Conservation (phyloP, 1,140 invertebrate genomes). For the Gonatopus flavifemur region DNA sequence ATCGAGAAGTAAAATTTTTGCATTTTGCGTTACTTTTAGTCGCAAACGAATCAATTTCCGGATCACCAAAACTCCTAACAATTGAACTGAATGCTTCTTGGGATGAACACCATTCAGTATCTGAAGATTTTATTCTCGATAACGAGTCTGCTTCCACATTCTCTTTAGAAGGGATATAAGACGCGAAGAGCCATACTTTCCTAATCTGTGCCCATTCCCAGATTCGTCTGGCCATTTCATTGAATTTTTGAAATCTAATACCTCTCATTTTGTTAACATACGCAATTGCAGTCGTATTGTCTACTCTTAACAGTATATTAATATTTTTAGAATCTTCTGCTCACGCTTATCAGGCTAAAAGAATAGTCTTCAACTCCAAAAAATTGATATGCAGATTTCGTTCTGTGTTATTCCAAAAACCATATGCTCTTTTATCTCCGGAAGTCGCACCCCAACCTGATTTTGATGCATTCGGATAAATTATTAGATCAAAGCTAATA, state of each 20-base stretch:
- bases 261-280: conserved; percentile 16
- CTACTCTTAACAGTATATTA: conserved; percentile 29
- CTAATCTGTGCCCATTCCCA: conserved; percentile 14
- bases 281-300: conserved; percentile 12
- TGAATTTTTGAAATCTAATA: conserved; percentile 5
- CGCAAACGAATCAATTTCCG: conserved; percentile 15
- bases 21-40: conserved; percentile 12
- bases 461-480: conserved; percentile 7
- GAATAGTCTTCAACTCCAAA: conserved; percentile 10
- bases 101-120: conserved; percentile 11
- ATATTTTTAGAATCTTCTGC: conserved; percentile 10
- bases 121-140: conserved; percentile 5
- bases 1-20: conserved; percentile 8
- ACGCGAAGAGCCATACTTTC: conserved; percentile 6
- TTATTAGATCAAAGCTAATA: neutral
- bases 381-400: conserved; percentile 8
- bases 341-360: conserved; percentile 5
- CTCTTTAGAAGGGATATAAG: conserved; percentile 6
- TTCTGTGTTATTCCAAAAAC: neutral
- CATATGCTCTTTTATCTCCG: neutral
- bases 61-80: conserved; percentile 5
- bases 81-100: conserved; percentile 1
- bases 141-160: conserved; percentile 7
- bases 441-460: conserved; percentile 11
- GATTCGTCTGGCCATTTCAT: conserved; percentile 3